phyloP scores from a whole-genome alignment of 2,797 vertebrate species.

The Cynodonichthys magdalenae region DNA sequence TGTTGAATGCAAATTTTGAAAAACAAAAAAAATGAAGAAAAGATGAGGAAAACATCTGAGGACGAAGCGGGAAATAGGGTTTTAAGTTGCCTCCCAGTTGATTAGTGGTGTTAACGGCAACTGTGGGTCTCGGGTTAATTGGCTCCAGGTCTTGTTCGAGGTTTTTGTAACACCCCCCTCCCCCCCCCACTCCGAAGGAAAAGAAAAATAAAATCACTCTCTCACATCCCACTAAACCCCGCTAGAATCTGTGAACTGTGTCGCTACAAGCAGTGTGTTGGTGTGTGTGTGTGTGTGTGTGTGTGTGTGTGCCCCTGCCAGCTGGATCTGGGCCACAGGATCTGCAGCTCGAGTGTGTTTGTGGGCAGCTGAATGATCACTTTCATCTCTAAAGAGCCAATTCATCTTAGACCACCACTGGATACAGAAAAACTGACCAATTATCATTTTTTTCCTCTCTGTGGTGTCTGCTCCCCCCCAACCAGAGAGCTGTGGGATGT shows the following conservation, averaged over 20 bases:
- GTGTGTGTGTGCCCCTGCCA: slow-evolving; percentile 54
- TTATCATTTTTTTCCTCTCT: slow-evolving; percentile 63
- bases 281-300: slow-evolving; percentile 3
- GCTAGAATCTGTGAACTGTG: slow-evolving; percentile 74
- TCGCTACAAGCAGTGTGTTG: slow-evolving; percentile 34
- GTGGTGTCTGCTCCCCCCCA: slow-evolving; percentile 50
- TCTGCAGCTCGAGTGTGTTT: slow-evolving; percentile 57
- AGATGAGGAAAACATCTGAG: slow-evolving; percentile 11
- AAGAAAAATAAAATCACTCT: slow-evolving; percentile 38
- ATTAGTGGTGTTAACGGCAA: slow-evolving; percentile 68
- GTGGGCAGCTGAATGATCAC: slow-evolving; percentile 80
- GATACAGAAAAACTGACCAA: slow-evolving; percentile 81
- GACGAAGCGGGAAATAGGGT: slow-evolving; percentile 15
- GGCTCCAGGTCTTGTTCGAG: slow-evolving; percentile 70
- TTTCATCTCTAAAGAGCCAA: slow-evolving; percentile 84
- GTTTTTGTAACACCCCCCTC: slow-evolving; percentile 44
- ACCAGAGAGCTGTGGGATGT: slow-evolving; percentile 68
- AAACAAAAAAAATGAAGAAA: not conserved
- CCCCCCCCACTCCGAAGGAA: slow-evolving; percentile 12
- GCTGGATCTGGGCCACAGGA: slow-evolving; percentile 68
- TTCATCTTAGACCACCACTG: slow-evolving; percentile 83
- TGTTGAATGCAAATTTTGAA: not conserved
- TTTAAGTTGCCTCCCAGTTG: slow-evolving; percentile 37
- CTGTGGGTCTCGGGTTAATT: slow-evolving; percentile 67
- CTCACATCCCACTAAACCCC: slow-evolving; percentile 71